A percentile compares a stretch with the other conserved stretches of the same genome.
phyloP scores from a whole-genome alignment of 2,888 invertebrate species.

The Exephanes ischioxanthus region DNA sequence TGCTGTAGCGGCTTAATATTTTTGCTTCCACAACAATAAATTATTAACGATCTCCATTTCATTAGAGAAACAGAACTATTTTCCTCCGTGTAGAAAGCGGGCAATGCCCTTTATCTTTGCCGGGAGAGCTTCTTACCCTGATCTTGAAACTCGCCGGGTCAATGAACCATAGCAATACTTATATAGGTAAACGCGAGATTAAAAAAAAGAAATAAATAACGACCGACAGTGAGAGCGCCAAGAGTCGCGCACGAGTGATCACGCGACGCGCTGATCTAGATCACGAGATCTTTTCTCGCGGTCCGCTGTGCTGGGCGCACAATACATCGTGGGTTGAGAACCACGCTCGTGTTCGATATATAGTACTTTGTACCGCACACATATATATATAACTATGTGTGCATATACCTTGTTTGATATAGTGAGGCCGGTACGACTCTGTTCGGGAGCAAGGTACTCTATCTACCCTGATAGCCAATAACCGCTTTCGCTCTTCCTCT shows the following conservation, averaged over 20 bases:
- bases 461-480: conserved; percentile 76
- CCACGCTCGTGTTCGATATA: neutral
- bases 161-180: conserved; percentile 28
- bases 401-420: conserved; percentile 1
- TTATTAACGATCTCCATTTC: no score
- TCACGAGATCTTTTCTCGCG: conserved; percentile 57
- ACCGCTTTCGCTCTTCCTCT: conserved; percentile 64
- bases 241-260: conserved; percentile 63
- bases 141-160: conserved; percentile 52
- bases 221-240: conserved; percentile 33
- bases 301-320: conserved; percentile 23
- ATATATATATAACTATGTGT: neutral
- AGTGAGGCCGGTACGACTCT: conserved; percentile 57
- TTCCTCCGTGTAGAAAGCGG: neutral
- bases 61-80: no score
- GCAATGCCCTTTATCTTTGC: conserved; percentile 46
- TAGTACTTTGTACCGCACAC: neutral
- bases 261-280: conserved; percentile 62
- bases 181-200: conserved; percentile 4
- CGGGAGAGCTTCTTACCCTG: conserved; percentile 11
- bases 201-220: conserved; percentile 15
- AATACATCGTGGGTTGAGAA: conserved; percentile 36
- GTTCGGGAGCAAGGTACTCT: conserved; percentile 77
- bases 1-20: no score
- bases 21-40: no score